Evolutionary conservation across 1,140 invertebrate species (phyloP), one percentile per base, ranked within the genome.

Genomic region (Orussus abietinus): DNA sequence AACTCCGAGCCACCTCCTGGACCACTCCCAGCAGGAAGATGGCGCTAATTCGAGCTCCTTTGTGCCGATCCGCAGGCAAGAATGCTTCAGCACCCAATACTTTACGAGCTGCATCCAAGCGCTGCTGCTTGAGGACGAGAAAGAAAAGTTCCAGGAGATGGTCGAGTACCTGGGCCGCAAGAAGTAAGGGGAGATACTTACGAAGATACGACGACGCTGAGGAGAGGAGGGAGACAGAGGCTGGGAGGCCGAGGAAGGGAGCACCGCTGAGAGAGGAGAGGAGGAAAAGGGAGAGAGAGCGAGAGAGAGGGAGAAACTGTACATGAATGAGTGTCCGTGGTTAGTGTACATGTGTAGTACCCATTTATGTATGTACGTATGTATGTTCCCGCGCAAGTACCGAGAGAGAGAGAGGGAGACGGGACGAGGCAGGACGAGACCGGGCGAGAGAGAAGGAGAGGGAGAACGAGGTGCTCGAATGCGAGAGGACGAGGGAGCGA

Each of bases 41-140:
- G n/a, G n/a, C n/a, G n/a, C n/a, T n/a, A n/a, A n/a, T n/a, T n/a
- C n/a, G n/a, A n/a, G n/a, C n/a, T n/a, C n/a, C n/a, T n/a, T n/a
- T n/a, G n/a, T n/a, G n/a, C n/a, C n/a, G n/a, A n/a, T n/a, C 55
- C 60, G 47, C 64, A 81, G 78, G 65, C 72, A 76, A 54, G 68
- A 78, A 45, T 82, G 80, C 69, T 82, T 80, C 64, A 74, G 69
- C 46, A 80, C 73, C 61, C 62, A 69, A 55, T 83, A 79, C 64
- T 85, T 84, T 62, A 77, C 77, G 50, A 75, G 77, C 55, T 83
- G 82, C 58, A 68, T 80, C 52, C 73, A 80, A 62, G 76, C 76
- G 35, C 64, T 84, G 50, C 64, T 80, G 45, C 64, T 81, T 48
- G 69, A 72, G 43, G 76, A 79, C 49, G 77, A 81, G 56, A 72